Evolutionary conservation across 2,888 invertebrate genomes (phyloP).

Genomic region (Conistra vaccinii): DNA sequence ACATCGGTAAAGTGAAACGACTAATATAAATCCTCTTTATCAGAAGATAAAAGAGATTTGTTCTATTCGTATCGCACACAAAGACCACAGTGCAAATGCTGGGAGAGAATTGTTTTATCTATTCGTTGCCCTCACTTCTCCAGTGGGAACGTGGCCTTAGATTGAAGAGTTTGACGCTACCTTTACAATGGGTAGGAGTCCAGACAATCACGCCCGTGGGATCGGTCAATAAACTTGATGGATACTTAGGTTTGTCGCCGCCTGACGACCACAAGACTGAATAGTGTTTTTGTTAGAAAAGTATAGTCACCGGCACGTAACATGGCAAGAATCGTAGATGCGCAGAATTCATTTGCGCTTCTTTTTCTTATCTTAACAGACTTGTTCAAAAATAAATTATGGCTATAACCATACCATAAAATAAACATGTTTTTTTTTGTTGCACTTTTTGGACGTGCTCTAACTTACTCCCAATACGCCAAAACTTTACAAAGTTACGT

Average conservation of each 20-base stretch:
- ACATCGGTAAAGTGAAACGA: slow-evolving; percentile 10
- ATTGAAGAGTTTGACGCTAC: slow-evolving; percentile 9
- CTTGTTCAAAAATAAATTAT: no score
- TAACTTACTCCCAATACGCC: no score
- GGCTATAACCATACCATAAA: no score
- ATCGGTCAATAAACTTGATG: neutral
- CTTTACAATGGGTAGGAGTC: neutral
- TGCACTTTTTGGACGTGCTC: no score
- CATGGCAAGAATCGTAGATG: no score
- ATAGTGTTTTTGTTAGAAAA: neutral
- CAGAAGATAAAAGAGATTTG: slow-evolving; percentile 37
- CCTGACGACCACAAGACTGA: neutral
- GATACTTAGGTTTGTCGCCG: neutral
- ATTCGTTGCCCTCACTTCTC: slow-evolving; percentile 1
- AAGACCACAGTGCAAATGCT: slow-evolving; percentile 9
- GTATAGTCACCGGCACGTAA: no score
- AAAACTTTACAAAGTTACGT: no score
- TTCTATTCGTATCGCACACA: slow-evolving; percentile 17
- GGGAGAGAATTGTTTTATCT: slow-evolving; percentile 18
- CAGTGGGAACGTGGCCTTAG: neutral
- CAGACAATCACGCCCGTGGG: slow-evolving; percentile 4
- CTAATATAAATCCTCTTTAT: slow-evolving; percentile 28
- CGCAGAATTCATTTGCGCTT: no score
- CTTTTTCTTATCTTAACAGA: no score
- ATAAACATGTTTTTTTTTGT: no score